A percentile compares a stretch with the other conserved stretches of the same genome.
Conservation (phyloP, 1,140 invertebrate species). For the Epicauta chinensis region DNA sequence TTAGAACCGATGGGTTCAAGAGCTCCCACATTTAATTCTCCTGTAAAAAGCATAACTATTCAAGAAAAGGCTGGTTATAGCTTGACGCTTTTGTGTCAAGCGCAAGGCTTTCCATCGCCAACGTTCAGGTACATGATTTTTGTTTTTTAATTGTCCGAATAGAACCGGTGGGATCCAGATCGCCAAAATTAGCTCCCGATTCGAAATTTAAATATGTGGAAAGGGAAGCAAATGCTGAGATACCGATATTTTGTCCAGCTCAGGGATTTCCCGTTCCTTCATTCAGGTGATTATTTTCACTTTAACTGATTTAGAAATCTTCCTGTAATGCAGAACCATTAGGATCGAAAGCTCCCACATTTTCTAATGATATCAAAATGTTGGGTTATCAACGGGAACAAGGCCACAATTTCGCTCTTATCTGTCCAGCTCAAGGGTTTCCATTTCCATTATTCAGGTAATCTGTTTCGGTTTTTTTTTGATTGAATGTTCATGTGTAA, state of each 20-base stretch:
- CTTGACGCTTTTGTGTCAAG: slow-evolving; percentile 63
- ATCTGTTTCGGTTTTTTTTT: slow-evolving; percentile 35
- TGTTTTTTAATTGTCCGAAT: slow-evolving; percentile 3
- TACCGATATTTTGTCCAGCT: slow-evolving; percentile 52
- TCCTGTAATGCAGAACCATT: slow-evolving; percentile 50
- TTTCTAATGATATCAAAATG: slow-evolving; percentile 50
- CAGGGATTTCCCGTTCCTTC: slow-evolving; percentile 47
- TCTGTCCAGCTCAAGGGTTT: slow-evolving; percentile 62
- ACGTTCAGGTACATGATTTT: slow-evolving; percentile 24
- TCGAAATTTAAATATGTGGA: slow-evolving; percentile 53
- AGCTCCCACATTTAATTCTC: slow-evolving; percentile 42
- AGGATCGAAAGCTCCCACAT: slow-evolving; percentile 49
- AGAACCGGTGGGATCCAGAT: slow-evolving; percentile 67
- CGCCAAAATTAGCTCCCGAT: slow-evolving; percentile 56
- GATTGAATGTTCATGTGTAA: background rate
- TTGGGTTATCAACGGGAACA: slow-evolving; percentile 45
- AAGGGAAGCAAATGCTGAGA: slow-evolving; percentile 20
- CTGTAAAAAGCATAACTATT: slow-evolving; percentile 46
- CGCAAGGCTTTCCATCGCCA: slow-evolving; percentile 66
- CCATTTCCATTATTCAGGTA: slow-evolving; percentile 66
- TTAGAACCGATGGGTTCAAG: slow-evolving; percentile 51
- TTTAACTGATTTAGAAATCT: background rate
- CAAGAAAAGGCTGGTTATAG: slow-evolving; percentile 28
- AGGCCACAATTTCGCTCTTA: slow-evolving; percentile 48
- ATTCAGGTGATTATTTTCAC: slow-evolving; percentile 44